phyloP scores from a whole-genome alignment of 37 sponge, comb jelly and placozoan species.

The Bolinopsis microptera region DNA sequence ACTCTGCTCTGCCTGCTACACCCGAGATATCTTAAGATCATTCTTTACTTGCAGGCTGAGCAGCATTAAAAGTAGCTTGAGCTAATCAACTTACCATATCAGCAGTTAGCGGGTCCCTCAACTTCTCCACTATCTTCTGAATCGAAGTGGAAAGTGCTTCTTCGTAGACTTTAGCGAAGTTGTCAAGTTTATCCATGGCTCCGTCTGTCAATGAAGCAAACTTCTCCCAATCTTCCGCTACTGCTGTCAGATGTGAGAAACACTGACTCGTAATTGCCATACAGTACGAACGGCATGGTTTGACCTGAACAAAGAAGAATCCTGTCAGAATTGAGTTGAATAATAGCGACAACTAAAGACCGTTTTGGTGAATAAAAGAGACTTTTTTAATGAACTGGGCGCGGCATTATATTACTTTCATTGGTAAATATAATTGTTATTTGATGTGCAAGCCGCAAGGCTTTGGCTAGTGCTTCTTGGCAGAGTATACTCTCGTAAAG shows the following conservation, averaged over 20 bases:
- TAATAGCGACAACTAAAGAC: too few species aligned
- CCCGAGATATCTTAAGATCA: too few species aligned
- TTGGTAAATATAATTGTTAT: too few species aligned
- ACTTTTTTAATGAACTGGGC: background rate
- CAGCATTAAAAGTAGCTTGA: too few species aligned
- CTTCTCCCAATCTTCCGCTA: background rate
- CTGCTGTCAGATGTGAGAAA: conserved; percentile 4
- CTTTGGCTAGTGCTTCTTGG: too few species aligned
- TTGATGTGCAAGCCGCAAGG: too few species aligned
- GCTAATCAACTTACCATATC: background rate
- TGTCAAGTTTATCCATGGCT: background rate
- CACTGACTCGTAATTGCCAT: background rate
- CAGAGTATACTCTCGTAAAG: too few species aligned
- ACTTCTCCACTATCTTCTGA: background rate
- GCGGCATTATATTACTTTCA: too few species aligned
- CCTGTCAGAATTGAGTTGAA: background rate
- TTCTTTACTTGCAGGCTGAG: too few species aligned
- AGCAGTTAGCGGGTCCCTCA: background rate
- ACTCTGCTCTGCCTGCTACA: too few species aligned
- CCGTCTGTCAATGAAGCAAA: background rate
- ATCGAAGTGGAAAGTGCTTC: background rate
- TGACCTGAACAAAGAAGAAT: background rate
- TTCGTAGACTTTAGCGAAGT: conserved; percentile 6
- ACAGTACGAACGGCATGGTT: background rate
- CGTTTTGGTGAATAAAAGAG: too few species aligned